phyloP scores from a whole-genome alignment of 2,797 vertebrate genomes.

The Halcyon badia region DNA sequence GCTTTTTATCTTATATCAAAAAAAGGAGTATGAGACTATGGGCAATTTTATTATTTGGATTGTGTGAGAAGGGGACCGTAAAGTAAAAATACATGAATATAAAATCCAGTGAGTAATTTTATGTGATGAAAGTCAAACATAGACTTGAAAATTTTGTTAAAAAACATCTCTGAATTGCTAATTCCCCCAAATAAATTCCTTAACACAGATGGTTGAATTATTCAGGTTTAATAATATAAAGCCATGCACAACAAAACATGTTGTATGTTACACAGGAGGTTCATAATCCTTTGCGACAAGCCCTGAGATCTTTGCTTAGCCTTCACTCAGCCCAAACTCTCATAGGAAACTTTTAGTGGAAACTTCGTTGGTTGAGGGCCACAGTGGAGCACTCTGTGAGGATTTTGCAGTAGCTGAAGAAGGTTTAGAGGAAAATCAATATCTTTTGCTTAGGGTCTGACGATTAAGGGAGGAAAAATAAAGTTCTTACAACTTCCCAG shows the following conservation, averaged over 20 bases:
- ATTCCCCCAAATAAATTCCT: neutral
- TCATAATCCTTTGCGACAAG: neutral
- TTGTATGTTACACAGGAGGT: neutral
- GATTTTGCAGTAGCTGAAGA: neutral
- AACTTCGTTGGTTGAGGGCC: neutral
- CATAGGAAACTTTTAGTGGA: neutral
- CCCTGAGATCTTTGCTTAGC: neutral
- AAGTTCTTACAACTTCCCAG: neutral
- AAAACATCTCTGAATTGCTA: neutral
- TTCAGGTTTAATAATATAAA: neutral
- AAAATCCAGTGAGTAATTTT: neutral
- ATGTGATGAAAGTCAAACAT: neutral
- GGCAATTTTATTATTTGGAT: neutral
- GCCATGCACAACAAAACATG: neutral
- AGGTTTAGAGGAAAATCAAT: neutral
- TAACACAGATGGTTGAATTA: neutral
- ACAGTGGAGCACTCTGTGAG: neutral
- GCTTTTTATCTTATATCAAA: neutral
- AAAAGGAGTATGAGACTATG: neutral
- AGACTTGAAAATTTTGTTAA: neutral
- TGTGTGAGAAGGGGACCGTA: neutral
- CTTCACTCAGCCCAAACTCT: neutral
- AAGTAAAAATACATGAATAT: neutral
- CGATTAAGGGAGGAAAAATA: neutral
- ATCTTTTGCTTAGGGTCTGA: neutral